Evolutionary conservation across 1,140 invertebrate genomes (phyloP).

Genomic region (Cotesia chilonis): DNA sequence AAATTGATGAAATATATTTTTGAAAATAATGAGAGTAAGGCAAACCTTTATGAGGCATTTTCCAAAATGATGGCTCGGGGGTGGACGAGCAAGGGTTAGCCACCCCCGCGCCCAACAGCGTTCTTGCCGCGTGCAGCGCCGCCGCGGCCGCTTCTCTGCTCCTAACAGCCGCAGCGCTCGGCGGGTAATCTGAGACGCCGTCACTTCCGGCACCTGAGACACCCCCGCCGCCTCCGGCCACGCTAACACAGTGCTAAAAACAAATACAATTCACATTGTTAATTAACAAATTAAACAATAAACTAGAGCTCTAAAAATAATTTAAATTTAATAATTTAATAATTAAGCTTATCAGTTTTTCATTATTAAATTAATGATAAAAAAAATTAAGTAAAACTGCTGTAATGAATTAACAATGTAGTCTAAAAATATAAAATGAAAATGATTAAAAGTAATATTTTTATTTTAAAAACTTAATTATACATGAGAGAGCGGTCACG

Average conservation of each 20-base stretch:
- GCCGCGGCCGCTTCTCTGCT: conserved; percentile 64
- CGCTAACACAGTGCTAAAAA: conserved; percentile 58
- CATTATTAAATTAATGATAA: background rate
- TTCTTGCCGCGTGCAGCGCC: conserved; percentile 67
- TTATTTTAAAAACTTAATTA: conserved; percentile 4
- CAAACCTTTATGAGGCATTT: conserved; percentile 71
- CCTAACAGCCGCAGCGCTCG: conserved; percentile 63
- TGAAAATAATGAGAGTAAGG: conserved; percentile 13
- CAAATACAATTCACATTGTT: conserved; percentile 28
- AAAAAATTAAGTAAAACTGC: background rate
- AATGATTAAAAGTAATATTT: background rate
- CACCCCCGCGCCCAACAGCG: conserved; percentile 68
- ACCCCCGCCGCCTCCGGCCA: conserved; percentile 50
- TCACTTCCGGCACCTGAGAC: conserved; percentile 56
- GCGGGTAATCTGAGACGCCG: conserved; percentile 63
- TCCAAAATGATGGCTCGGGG: conserved; percentile 69
- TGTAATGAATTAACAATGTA: background rate
- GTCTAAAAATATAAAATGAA: background rate
- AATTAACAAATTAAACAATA: conserved; percentile 35
- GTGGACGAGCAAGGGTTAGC: conserved; percentile 67
- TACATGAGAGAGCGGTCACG: conserved; percentile 10
- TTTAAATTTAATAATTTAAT: too few species aligned
- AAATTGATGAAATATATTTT: too few species aligned
- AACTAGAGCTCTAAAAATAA: too few species aligned
- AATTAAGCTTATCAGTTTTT: background rate